These are phyloP conservation scores for Ligdia adustata DNA, from an alignment of 2,888 invertebrate species.

Conservation along the genomic window DNA sequence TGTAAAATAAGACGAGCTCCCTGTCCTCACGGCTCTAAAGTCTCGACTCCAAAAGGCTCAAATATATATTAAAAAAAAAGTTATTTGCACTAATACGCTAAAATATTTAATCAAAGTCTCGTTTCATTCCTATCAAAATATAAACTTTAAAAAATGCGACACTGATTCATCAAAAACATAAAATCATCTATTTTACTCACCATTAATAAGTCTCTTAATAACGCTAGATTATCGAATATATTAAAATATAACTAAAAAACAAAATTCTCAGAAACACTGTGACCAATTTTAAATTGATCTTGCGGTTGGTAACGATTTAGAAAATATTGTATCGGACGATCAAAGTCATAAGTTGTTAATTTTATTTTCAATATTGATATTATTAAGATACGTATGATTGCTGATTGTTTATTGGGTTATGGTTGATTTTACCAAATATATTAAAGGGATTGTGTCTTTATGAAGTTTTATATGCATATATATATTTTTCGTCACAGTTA, in stretches of 20 bases:
- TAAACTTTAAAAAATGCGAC: constrained; percentile 1
- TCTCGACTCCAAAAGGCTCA: too few relatives aligned
- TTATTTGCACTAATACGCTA: too few relatives aligned
- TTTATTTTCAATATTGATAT: constrained; percentile 33
- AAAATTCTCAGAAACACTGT: constrained; percentile 33
- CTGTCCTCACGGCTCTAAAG: too few relatives aligned
- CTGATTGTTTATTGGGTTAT: constrained; percentile 9
- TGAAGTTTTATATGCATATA: too few relatives aligned
- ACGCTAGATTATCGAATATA: constrained; percentile 19
- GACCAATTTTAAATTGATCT: constrained; percentile 39
- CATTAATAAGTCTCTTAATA: constrained; percentile 19
- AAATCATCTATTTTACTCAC: constrained; percentile 28
- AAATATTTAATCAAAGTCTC: too few relatives aligned
- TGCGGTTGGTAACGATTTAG: constrained; percentile 17
- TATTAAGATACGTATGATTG: constrained; percentile 8
- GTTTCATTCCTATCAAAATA: too few relatives aligned
- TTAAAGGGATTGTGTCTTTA: too few relatives aligned
- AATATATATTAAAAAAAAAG: too few relatives aligned
- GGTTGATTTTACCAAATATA: too few relatives aligned
- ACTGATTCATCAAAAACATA: constrained; percentile 19
- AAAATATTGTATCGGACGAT: constrained; percentile 17
- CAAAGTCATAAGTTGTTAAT: constrained; percentile 16
- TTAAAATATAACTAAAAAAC: constrained; percentile 22
- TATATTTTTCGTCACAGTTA: too few relatives aligned
- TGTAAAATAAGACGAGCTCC: too few relatives aligned